phyloP scores from a whole-genome alignment of 2,113 vertebrate species.

The Gambusia affinis region DNA sequence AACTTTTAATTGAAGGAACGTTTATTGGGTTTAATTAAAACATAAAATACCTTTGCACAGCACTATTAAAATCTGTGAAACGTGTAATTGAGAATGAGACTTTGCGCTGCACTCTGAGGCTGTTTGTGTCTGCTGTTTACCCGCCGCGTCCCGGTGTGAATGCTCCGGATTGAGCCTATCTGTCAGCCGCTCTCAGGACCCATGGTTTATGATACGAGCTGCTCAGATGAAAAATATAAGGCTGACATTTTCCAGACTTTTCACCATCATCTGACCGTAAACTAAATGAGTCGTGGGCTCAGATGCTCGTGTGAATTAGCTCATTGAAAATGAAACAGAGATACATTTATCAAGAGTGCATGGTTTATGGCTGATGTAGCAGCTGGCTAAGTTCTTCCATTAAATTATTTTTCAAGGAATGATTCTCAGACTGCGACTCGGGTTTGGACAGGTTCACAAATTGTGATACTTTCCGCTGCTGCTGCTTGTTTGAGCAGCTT shows the following conservation, averaged over 20 bases:
- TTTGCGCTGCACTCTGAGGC: background rate
- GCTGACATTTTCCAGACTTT: slow-evolving; percentile 76
- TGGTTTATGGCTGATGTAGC: slow-evolving; percentile 74
- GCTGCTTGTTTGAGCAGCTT: slow-evolving; percentile 87
- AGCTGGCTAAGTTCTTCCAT: slow-evolving; percentile 77
- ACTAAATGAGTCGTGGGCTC: slow-evolving; percentile 65
- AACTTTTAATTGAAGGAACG: too few relatives aligned
- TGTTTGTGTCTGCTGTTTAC: background rate
- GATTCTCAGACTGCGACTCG: slow-evolving; percentile 59
- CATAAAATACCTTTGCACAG: too few relatives aligned
- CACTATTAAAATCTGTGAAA: too few relatives aligned
- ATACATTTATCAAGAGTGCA: slow-evolving; percentile 73
- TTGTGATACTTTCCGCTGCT: slow-evolving; percentile 81
- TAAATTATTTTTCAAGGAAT: slow-evolving; percentile 71
- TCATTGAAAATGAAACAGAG: slow-evolving; percentile 79
- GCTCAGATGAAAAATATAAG: slow-evolving; percentile 68
- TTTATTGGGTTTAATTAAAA: too few relatives aligned
- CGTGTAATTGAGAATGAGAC: too few relatives aligned
- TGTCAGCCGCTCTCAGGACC: slow-evolving; percentile 40
- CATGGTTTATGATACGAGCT: slow-evolving; percentile 69
- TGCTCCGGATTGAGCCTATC: slow-evolving; percentile 46
- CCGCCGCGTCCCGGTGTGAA: slow-evolving; percentile 23
- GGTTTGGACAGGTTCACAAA: slow-evolving; percentile 73
- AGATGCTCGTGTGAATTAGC: slow-evolving; percentile 76
- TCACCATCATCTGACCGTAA: slow-evolving; percentile 70